phyloP scores from a whole-genome alignment of 1,140 invertebrate genomes.

The Wiebesia pumilae region DNA sequence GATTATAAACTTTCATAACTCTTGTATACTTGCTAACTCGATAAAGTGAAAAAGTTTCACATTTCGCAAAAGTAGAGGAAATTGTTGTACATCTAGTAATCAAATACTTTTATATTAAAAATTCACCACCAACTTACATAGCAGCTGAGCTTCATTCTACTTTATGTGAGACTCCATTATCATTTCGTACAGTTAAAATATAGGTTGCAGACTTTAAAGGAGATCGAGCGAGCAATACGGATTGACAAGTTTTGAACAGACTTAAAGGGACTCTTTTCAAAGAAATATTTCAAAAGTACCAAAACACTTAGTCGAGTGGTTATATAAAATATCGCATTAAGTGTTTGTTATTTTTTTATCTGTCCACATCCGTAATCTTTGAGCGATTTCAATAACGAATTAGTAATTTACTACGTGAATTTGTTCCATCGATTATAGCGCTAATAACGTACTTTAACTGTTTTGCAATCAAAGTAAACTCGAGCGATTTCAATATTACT shows the following conservation, averaged over 20 bases:
- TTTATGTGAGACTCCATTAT: not conserved
- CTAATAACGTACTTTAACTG: no score
- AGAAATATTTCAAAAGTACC: not conserved
- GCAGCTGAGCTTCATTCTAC: not conserved
- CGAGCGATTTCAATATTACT: no score
- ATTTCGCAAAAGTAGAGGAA: not conserved
- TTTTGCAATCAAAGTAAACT: no score
- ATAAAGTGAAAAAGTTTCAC: not conserved
- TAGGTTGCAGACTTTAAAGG: conserved; percentile 3
- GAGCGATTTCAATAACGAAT: no score
- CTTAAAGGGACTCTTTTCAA: not conserved
- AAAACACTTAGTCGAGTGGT: no score
- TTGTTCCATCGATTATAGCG: no score
- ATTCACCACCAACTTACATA: not conserved
- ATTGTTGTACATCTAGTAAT: not conserved
- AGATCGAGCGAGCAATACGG: not conserved
- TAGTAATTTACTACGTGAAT: no score
- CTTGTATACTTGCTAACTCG: not conserved
- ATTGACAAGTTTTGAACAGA: not conserved
- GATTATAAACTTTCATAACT: not conserved
- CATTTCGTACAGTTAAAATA: not conserved
- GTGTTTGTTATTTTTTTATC: not conserved
- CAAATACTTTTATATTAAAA: conserved; percentile 19
- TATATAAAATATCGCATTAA: no score
- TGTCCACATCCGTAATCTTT: not conserved